Base-by-base conservation (phyloP, 2,888 invertebrate species). In the Cepaea hortensis region DNA sequence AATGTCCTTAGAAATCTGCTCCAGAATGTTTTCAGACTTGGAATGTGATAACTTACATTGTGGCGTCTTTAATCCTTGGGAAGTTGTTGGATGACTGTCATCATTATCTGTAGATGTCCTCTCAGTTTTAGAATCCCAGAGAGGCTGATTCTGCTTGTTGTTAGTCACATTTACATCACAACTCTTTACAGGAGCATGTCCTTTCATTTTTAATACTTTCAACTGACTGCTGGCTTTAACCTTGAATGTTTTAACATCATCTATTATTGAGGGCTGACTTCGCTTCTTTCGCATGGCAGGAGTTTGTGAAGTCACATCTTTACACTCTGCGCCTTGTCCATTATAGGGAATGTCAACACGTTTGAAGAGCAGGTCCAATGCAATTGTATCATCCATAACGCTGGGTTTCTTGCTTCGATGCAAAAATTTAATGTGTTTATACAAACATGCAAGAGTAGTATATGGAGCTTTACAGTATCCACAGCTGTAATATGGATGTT, bases 381-480 rank as follows among this genome's bases (percentile, higher is more conserved):
- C 13, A 61, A 84, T 75, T 35, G 62, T 83, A 13, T 46, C 61
- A 50, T 46, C 13, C 35, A 7, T 11, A n/a, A 81, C 81, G 0
- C 13, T 11, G 6, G 23, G 4, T 75, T 86, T 15, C 65, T 50
- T 48, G 20, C 75, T 76, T 48, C 68, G n/a, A 23, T 85, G 85
- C 13, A 81, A 35, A 81, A 85, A 81, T 46, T 50, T 85, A 9
- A 68, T 13, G 79, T 85, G 85, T 35, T 70, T 65, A 9, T 85
- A 4, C 15, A 85, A 55, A 9, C 18, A 7, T 18, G 1, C 0
- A 4, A 48, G 4, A 4, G 11, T 15, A n/a, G 65, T 50, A 70
- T 79, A 85, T 48, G 76, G 20, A 23, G 79, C 77, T 48, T 55
- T 55, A 85, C 85, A 85, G 70, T 85, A 79, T 35, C 85, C 79